phyloP scores from a whole-genome alignment of 2,888 invertebrate genomes.

The Sinopyrophorus schimmeli region DNA sequence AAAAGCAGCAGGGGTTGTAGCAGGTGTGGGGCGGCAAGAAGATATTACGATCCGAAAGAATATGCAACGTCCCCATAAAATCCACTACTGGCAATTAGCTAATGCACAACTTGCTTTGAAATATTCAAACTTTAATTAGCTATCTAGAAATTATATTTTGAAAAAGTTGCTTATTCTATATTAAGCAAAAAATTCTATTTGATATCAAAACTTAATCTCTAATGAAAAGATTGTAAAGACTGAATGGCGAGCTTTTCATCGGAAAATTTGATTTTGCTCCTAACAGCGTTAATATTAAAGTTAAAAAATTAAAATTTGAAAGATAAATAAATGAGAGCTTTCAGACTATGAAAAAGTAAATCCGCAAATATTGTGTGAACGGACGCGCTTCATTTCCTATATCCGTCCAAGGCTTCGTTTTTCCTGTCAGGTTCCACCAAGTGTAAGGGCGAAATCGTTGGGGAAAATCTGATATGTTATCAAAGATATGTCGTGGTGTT shows the following conservation, averaged over 20 bases:
- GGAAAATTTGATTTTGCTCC: too few species aligned
- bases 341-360: too few species aligned
- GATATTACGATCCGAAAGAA: constrained; percentile 13
- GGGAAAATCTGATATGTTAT: constrained; percentile 16
- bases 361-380: constrained; percentile 12
- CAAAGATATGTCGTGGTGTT: constrained; percentile 10
- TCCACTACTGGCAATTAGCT: constrained; percentile 15
- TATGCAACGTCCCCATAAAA: constrained; percentile 6
- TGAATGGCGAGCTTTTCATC: too few species aligned
- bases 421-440: constrained; percentile 15
- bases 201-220: background rate
- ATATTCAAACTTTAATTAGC: background rate
- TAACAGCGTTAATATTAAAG: too few species aligned
- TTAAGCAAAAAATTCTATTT: background rate
- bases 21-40: constrained; percentile 13
- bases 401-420: constrained; percentile 13
- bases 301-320: too few species aligned
- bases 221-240: too few species aligned
- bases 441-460: constrained; percentile 15
- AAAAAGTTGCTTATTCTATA: too few species aligned
- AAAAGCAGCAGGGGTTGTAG: constrained; percentile 10
- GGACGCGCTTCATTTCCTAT: constrained; percentile 15
- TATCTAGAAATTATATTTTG: too few species aligned
- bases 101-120: constrained; percentile 4
- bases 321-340: too few species aligned